Evolutionary conservation across 1,140 invertebrate species (phyloP).

Genomic region (Drosophila ogumai): DNA sequence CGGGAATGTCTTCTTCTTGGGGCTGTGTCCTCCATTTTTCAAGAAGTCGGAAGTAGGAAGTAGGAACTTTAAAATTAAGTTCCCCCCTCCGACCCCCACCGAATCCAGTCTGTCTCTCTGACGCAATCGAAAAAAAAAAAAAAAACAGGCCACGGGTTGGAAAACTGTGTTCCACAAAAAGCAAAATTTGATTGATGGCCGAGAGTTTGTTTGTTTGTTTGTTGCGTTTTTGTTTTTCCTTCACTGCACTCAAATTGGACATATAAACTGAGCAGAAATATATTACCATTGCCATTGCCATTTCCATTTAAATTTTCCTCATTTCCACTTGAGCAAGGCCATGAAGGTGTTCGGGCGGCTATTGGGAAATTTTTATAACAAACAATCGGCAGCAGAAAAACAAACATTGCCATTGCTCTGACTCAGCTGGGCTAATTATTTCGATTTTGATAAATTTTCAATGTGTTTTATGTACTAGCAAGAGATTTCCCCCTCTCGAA

Average conservation of each 20-base stretch:
- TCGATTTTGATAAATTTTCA: conserved; percentile 40
- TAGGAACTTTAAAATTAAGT: conserved; percentile 46
- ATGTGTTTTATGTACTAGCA: conserved; percentile 21
- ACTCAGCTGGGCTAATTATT: conserved; percentile 28
- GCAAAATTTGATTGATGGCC: conserved; percentile 48
- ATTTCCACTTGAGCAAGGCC: conserved; percentile 2
- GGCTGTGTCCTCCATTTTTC: conserved; percentile 8
- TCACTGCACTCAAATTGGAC: conserved; percentile 36
- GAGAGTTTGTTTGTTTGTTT: conserved; percentile 28
- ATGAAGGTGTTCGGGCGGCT: neutral
- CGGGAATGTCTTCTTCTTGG: conserved; percentile 41
- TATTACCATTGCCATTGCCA: conserved; percentile 26
- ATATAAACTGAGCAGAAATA: conserved; percentile 34
- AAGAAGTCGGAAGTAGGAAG: conserved; percentile 10
- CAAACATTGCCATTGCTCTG: conserved; percentile 29
- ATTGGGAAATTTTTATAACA: conserved; percentile 40
- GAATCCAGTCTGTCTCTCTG: conserved; percentile 10
- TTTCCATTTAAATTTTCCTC: conserved; percentile 28
- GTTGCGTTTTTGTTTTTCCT: conserved; percentile 15
- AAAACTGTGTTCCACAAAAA: conserved; percentile 29
- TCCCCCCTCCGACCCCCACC: neutral
- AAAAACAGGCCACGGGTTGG: neutral
- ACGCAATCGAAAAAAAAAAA: conserved; percentile 29
- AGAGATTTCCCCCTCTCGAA: neutral
- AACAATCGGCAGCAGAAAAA: conserved; percentile 28